Evolutionary conservation across 92 coral and sea anemone species (phyloP), one percentile per base, ranked within the genome.

Genomic region (Phymanthus crucifer): DNA sequence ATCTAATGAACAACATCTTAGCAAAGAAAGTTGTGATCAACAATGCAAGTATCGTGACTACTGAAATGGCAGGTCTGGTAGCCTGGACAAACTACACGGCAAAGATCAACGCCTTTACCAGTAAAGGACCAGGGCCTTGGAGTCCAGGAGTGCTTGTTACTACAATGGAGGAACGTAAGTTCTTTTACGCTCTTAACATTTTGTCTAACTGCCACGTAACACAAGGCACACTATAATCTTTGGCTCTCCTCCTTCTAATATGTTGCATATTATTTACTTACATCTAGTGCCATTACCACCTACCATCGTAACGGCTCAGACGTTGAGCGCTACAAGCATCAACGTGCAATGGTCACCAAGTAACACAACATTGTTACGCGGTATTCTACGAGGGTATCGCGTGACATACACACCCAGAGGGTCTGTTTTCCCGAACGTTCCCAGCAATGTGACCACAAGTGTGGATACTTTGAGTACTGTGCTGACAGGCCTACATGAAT

Each of bases 61-160:
- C 45, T 32, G n/a, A 31, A 0, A 26, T 19, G 16, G 78, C 38
- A 16, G 87, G 82, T 37, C 80, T 91, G 26, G 68, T 35, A 47
- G 27, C 61, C 43, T 91, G 84, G 91, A 82, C 84, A 6, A 83
- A 85, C 71, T 88, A 91, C 73, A 68, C 76, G 38, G 85, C 85
- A 31, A 47, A 76, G 45, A 80, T 88, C n/a, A 73, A 80, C n/a
- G 92, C 92, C 13, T 85, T 85, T 77, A 91, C 95, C 17, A 66
- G 77, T 0, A 91, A 85, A 66, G 95, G 95, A 77, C 78, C 84
- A 72, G 95, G 95, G 16, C 85, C 82, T 6, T 70, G 54, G 45
- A 91, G 92, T 47, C 12, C 83, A 16, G 72, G 69, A n/a, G 78
- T 91, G 32, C 24, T 66, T 45, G 83, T 87, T 29, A 82, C 77